These are phyloP conservation scores for Tenebrio molitor DNA, from an alignment of 1,140 invertebrate species.

Conservation along the genomic window DNA sequence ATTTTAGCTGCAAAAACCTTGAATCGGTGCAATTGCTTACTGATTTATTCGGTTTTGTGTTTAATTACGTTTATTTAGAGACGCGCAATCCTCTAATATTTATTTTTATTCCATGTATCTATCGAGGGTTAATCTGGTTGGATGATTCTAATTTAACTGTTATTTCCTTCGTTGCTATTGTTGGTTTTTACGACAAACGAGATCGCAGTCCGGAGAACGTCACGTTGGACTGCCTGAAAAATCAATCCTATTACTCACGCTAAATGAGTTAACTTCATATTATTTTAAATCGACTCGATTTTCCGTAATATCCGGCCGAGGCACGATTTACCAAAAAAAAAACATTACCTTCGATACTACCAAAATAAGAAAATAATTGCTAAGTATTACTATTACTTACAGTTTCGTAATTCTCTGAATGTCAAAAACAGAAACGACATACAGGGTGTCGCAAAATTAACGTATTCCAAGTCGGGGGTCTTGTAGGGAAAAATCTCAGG, in stretches of 20 bases:
- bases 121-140: constrained; percentile 22
- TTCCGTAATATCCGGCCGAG: neutral
- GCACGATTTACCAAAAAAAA: neutral
- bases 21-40: constrained; percentile 10
- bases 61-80: constrained; percentile 28
- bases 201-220: constrained; percentile 20
- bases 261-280: constrained; percentile 6
- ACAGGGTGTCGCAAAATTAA: too few relatives aligned
- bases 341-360: neutral
- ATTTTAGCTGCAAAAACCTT: constrained; percentile 16
- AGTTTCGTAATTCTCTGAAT: too few relatives aligned
- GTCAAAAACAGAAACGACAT: too few relatives aligned
- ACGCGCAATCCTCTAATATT: constrained; percentile 23
- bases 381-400: too few relatives aligned
- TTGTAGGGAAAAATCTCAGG: too few relatives aligned
- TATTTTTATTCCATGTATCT: constrained; percentile 34
- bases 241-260: constrained; percentile 13
- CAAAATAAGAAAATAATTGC: too few relatives aligned
- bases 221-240: constrained; percentile 25
- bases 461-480: too few relatives aligned
- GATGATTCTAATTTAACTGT: constrained; percentile 37
- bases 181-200: constrained; percentile 22
- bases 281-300: constrained; percentile 11
- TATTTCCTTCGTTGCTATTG: constrained; percentile 28
- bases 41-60: constrained; percentile 31